Evolutionary conservation across 2,888 invertebrate genomes (phyloP).

Genomic region (Caenorhabditis sulstoni): DNA sequence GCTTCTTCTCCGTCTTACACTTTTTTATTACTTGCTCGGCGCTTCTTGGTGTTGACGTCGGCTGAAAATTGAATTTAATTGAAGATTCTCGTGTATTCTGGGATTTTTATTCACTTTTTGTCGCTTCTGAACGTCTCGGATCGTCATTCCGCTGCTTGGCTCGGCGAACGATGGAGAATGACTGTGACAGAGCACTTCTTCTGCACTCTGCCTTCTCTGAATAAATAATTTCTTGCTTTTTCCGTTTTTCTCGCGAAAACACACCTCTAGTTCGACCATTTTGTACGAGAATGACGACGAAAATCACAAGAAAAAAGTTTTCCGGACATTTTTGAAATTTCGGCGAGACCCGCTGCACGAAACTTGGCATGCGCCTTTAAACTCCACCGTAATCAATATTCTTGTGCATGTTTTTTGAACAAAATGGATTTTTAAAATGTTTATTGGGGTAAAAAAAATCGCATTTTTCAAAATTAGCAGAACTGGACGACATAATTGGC

Average conservation of each 20-base stretch:
- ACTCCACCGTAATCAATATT: neutral
- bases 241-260: too few relatives aligned
- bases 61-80: neutral
- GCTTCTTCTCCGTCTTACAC: neutral
- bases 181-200: conserved; percentile 30
- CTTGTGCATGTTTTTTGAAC: neutral
- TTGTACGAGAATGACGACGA: neutral
- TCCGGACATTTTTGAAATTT: neutral
- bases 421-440: too few relatives aligned
- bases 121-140: conserved; percentile 20
- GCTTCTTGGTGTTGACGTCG: neutral
- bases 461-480: conserved; percentile 34
- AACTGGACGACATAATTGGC: conserved; percentile 46
- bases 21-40: neutral
- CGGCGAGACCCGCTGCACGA: neutral
- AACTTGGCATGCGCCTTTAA: conserved; percentile 24
- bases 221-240: conserved; percentile 2
- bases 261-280: neutral
- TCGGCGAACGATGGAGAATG: conserved; percentile 34
- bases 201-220: conserved; percentile 10
- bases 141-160: neutral
- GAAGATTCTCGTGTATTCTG: neutral
- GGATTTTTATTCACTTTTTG: neutral
- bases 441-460: too few relatives aligned
- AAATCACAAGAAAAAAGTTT: neutral